A percentile compares a stretch with the other conserved stretches of the same genome.
These are phyloP conservation scores for Acleris literana DNA, from an alignment of 2,888 invertebrate species.

Conservation along the genomic window DNA sequence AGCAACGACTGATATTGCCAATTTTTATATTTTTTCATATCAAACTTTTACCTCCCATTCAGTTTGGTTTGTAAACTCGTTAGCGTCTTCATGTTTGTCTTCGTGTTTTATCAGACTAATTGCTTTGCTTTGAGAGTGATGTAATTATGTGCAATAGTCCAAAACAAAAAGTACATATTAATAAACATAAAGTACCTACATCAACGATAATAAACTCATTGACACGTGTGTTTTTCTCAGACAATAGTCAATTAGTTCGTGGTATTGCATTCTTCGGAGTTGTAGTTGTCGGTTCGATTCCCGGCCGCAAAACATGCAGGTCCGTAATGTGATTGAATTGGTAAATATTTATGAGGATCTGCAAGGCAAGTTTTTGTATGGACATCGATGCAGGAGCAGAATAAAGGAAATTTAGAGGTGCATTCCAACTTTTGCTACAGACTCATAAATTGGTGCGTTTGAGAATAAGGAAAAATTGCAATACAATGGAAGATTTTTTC, in stretches of 20 bases:
- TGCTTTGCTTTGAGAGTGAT: neutral
- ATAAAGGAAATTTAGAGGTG: slow-evolving; percentile 6
- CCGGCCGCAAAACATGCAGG: slow-evolving; percentile 53
- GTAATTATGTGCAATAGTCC: neutral
- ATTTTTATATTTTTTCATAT: too few species aligned
- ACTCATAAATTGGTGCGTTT: neutral
- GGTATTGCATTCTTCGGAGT: slow-evolving; percentile 58
- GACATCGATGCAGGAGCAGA: slow-evolving; percentile 1
- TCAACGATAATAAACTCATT: slow-evolving; percentile 43
- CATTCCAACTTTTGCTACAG: slow-evolving; percentile 10
- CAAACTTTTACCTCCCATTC: too few species aligned
- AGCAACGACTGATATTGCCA: too few species aligned
- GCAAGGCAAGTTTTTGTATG: slow-evolving; percentile 30
- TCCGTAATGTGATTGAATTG: slow-evolving; percentile 63
- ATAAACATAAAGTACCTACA: slow-evolving; percentile 12
- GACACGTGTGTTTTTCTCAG: slow-evolving; percentile 41
- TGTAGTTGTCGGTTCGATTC: slow-evolving; percentile 52
- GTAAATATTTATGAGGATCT: slow-evolving; percentile 61
- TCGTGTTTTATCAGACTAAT: too few species aligned
- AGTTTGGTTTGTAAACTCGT: neutral
- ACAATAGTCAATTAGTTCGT: slow-evolving; percentile 56
- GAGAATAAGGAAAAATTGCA: neutral
- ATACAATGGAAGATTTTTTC: too few species aligned
- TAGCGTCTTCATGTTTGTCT: neutral
- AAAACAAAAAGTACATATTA: neutral